phyloP scores from a whole-genome alignment of 2,797 vertebrate species.

The Coreius guichenoti region DNA sequence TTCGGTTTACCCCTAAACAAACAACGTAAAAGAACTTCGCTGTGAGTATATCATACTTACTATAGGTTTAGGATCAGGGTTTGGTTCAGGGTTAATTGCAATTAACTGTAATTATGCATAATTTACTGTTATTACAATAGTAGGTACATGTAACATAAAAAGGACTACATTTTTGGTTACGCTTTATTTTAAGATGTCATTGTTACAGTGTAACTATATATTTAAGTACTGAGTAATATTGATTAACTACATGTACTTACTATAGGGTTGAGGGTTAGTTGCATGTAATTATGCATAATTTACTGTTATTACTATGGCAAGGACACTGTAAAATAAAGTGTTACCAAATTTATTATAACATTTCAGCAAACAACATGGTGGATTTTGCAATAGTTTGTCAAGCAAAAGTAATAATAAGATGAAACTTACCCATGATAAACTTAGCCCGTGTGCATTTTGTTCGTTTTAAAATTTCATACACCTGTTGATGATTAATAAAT shows the following conservation, averaged over 20 bases:
- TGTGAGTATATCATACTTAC: too few species aligned
- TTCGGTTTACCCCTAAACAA: too few species aligned
- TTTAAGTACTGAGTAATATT: neutral
- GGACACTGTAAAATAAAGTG: neutral
- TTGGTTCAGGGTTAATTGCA: too few species aligned
- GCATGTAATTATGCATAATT: neutral
- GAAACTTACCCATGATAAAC: conserved; percentile 89
- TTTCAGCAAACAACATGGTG: neutral
- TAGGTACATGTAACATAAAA: too few species aligned
- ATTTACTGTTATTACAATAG: too few species aligned
- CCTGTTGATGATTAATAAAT: conserved; percentile 74
- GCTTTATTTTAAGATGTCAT: neutral
- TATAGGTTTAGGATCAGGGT: too few species aligned
- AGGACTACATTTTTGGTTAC: neutral
- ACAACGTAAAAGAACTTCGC: too few species aligned
- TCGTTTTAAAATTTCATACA: conserved; percentile 93
- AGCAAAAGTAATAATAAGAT: neutral
- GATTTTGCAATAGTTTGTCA: neutral
- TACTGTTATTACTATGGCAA: neutral
- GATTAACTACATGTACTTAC: neutral
- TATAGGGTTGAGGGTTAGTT: neutral
- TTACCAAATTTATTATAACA: neutral
- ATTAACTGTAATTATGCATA: neutral
- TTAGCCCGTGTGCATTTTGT: conserved; percentile 87
- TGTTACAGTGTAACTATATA: neutral